A percentile compares a stretch with the other conserved stretches of the same genome.
These are phyloP conservation scores for Oppia nitens DNA, from an alignment of 1,140 invertebrate genomes.

Conservation along the genomic window DNA sequence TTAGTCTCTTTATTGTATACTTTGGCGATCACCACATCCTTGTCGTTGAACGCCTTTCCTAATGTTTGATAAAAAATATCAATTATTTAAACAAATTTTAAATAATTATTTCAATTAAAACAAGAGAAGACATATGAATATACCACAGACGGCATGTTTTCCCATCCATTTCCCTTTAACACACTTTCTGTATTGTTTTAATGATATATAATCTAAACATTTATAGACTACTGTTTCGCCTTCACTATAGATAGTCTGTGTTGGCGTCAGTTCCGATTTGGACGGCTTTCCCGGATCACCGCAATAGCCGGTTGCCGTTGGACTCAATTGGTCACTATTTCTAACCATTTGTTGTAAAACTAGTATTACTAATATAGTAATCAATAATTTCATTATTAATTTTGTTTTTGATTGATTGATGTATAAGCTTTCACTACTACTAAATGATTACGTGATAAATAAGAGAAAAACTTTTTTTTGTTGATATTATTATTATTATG, in stretches of 20 bases:
- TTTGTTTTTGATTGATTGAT: too few relatives aligned
- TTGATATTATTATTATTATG: too few relatives aligned
- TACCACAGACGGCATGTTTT: conserved; percentile 4
- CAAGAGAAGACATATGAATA: too few relatives aligned
- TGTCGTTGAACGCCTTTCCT: conserved; percentile 4
- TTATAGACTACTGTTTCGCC: conserved; percentile 5
- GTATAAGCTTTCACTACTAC: too few relatives aligned
- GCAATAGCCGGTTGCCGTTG: conserved; percentile 1
- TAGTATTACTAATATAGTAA: too few relatives aligned
- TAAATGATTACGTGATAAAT: too few relatives aligned
- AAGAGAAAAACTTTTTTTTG: too few relatives aligned
- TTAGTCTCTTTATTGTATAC: not conserved
- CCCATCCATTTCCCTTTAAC: conserved; percentile 3
- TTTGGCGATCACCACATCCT: not conserved
- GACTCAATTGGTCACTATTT: too few relatives aligned
- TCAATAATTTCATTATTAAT: too few relatives aligned
- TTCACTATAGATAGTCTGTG: conserved; percentile 2
- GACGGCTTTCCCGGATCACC: conserved; percentile 3
- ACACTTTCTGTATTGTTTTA: conserved; percentile 13
- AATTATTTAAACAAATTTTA: not conserved
- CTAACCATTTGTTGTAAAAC: too few relatives aligned
- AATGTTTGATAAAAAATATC: not conserved
- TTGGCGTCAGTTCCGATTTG: conserved; percentile 6
- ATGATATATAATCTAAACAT: conserved; percentile 10
- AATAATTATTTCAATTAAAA: not conserved